Base-by-base conservation (phyloP, 2,113 vertebrate species). In the Halichoeres trimaculatus region DNA sequence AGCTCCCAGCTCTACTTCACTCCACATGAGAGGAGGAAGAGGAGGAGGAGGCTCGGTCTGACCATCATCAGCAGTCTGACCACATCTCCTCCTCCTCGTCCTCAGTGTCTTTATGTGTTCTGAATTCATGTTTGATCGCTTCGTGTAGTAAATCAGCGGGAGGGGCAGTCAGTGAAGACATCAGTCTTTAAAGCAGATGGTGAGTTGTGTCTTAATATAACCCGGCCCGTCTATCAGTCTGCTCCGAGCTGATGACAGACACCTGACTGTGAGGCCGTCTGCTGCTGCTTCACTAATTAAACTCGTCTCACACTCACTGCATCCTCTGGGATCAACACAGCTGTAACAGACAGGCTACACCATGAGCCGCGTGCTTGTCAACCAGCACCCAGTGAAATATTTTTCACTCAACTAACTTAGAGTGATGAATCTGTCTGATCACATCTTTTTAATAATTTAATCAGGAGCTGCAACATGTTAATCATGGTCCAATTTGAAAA, bases 201-300 rank as follows among this genome's bases (percentile, higher is more conserved):
- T 55, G 52, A 43, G 0, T n/a, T 7, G 20, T 51, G 52, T 71
- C 50, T 66, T 76, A 61, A 61, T 74, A 45, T 56, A 80, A 57
- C 40, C 47, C 56, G 40, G 23, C 66, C 59, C 13, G 43, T 51
- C 76, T 75, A 80, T 75, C 80, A 78, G 52, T 82, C 56, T 41
- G 17, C 11, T 70, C 64, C 3, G 50, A 60, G 62, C 61, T 55
- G 11, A 47, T 85, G 80, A 90, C 54, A 79, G 86, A 86, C 85
- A 76, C 41, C 81, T 86, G 74, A 78, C 73, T 81, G 75, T 36
- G 78, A 84, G 58, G 76, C 84, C 84, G 80, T 78, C 55, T 84
- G 83, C 69, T 68, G 34, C 17, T 48, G 59, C 56, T 71, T 64
- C 65, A 30, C 76, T 72, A 83, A 86, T 76, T 66, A 83, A 56